Evolutionary conservation across 2,797 vertebrate genomes (phyloP).

Genomic region (Xenopus petersii): DNA sequence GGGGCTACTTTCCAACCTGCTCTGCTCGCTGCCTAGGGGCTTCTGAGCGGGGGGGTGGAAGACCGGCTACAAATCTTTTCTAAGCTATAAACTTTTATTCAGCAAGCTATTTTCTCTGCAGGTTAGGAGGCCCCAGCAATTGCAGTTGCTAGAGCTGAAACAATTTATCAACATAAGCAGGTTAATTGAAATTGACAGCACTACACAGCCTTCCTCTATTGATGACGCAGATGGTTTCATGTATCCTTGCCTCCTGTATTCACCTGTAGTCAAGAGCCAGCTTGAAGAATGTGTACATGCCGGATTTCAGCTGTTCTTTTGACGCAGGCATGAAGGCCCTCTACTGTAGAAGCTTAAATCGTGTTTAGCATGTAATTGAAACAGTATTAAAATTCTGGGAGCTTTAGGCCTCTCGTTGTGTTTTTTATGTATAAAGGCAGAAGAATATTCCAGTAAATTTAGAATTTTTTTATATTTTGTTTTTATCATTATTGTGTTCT

Average conservation of each 20-base stretch:
- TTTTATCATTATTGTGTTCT: too few species aligned
- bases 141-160: slow-evolving; percentile 55
- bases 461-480: too few species aligned
- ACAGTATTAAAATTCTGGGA: slow-evolving; percentile 39
- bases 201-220: slow-evolving; percentile 53
- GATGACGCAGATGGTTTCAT: slow-evolving; percentile 54
- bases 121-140: slow-evolving; percentile 57
- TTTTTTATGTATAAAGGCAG: too few species aligned
- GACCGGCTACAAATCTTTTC: background rate
- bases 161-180: slow-evolving; percentile 63
- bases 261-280: slow-evolving; percentile 50
- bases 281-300: slow-evolving; percentile 15
- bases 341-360: slow-evolving; percentile 54
- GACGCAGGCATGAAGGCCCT: slow-evolving; percentile 52
- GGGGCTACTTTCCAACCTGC: too few species aligned
- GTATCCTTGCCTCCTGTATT: slow-evolving; percentile 50
- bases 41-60: too few species aligned
- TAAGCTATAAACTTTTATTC: background rate
- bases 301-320: slow-evolving; percentile 50
- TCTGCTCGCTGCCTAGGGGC: too few species aligned
- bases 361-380: slow-evolving; percentile 57
- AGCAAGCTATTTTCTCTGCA: slow-evolving; percentile 64
- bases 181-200: slow-evolving; percentile 65
- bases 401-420: too few species aligned
- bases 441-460: too few species aligned